Base-by-base conservation (phyloP, 2,113 vertebrate genomes). In the Gallinago media region DNA sequence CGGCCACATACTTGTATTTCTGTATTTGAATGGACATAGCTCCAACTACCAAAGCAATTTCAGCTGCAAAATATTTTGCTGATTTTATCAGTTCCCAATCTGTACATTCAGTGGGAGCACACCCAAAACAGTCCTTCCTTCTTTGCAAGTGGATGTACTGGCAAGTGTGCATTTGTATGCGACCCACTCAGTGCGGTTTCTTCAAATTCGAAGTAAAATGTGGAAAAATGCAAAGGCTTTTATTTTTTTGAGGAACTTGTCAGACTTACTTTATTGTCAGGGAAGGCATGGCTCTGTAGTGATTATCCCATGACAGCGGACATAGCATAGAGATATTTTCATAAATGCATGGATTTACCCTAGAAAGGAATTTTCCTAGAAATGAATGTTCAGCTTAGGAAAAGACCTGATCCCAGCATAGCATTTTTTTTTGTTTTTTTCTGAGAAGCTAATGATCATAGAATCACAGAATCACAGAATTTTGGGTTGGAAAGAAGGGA, bases 131-230 rank as follows among this genome's bases (percentile, higher is more conserved):
- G 2, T 47, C 47, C 21, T 22, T n/a, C 22, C 11, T 79, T 44
- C 31, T 0, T 0, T 34, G 26, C 15, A 17, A 74, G 15, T 36
- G 21, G 8, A 5, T 23, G 2, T 1, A 3, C n/a, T 52, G 15
- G 6, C 56, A 78, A 38, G 8, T 7, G 32, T 27, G 16, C 19
- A 16, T 46, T 50, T 80, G 7, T 27, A 15, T 25, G 15, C 50
- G 36, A 32, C 27, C n/a, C 27, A 19, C 21, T 75, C 25, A 26
- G 8, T 13, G 15, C 20, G 29, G 2, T 34, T 75, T 55, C 27
- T 67, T 71, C 54, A 46, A 58, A 34, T 36, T 72, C 62, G 68
- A 52, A 74, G 14, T 23, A 81, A 86, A 93, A 40, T 11, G 27
- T 3, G 15, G 27, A 25, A 75, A 75, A 59, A 38, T 11, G 2